phyloP scores from a whole-genome alignment of 2,797 vertebrate genomes.

The Spinus pinus region DNA sequence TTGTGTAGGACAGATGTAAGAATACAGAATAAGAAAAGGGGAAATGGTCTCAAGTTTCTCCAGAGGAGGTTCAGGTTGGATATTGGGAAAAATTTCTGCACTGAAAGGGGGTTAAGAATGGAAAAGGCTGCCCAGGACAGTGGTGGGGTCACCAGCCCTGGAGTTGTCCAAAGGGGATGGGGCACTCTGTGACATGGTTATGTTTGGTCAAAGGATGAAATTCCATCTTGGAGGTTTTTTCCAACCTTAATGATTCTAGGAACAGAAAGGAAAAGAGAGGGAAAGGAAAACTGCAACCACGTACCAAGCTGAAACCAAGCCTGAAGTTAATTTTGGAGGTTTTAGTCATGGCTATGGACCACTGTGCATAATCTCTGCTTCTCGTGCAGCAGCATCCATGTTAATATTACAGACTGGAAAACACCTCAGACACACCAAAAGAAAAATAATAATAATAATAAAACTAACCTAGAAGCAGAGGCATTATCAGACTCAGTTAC shows the following conservation, averaged over 20 bases:
- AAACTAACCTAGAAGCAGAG: neutral
- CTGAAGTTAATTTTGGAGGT: neutral
- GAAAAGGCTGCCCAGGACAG: neutral
- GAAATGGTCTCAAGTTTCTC: neutral
- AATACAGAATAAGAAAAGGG: neutral
- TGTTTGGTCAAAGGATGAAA: neutral
- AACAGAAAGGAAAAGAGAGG: neutral
- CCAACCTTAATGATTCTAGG: neutral
- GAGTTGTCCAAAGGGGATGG: neutral
- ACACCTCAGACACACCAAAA: neutral
- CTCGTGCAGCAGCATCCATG: neutral
- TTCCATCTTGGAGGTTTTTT: neutral
- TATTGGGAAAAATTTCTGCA: neutral
- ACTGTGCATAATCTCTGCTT: neutral
- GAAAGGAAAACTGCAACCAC: neutral
- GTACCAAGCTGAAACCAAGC: conserved; percentile 20
- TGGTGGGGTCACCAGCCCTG: neutral
- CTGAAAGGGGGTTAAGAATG: accelerated
- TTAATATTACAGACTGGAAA: neutral
- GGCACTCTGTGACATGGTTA: neutral
- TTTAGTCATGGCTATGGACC: neutral
- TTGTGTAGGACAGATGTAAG: neutral
- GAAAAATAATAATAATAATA: too few species aligned
- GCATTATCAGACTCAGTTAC: neutral
- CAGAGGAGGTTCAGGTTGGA: neutral